Evolutionary conservation across 2,113 vertebrate genomes (phyloP).

Genomic region (Acanthisitta chloris): DNA sequence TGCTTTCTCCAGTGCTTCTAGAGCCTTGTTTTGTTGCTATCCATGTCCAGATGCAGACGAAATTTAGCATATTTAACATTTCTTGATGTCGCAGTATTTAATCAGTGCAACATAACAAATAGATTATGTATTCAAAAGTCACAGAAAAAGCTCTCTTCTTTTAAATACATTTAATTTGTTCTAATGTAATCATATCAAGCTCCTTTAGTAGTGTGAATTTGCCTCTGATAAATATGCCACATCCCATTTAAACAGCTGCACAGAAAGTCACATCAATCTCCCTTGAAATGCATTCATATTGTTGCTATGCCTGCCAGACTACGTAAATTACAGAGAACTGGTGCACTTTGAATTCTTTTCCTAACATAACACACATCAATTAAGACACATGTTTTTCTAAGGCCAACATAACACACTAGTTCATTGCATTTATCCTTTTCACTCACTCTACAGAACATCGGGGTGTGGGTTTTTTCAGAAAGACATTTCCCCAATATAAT

Average conservation of each 20-base stretch:
- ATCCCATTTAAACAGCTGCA: neutral
- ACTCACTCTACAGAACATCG: neutral
- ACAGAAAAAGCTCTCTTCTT: neutral
- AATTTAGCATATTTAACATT: neutral
- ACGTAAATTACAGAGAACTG: neutral
- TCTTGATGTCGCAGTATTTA: neutral
- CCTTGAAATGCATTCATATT: neutral
- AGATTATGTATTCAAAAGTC: neutral
- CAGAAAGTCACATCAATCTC: neutral
- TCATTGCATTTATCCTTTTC: neutral
- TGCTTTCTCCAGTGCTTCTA: neutral
- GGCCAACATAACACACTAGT: neutral
- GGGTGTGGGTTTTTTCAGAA: neutral
- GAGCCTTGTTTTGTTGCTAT: neutral
- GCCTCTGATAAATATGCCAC: neutral
- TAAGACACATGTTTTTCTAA: neutral
- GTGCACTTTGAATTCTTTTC: neutral
- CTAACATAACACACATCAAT: neutral
- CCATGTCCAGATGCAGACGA: neutral
- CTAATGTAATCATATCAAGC: neutral
- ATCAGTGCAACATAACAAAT: neutral
- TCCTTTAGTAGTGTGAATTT: neutral
- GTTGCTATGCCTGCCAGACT: neutral
- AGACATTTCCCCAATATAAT: neutral
- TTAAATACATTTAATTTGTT: neutral